phyloP scores from a whole-genome alignment of 37 sponge, comb jelly and placozoan species.

The Oopsacas minuta region DNA sequence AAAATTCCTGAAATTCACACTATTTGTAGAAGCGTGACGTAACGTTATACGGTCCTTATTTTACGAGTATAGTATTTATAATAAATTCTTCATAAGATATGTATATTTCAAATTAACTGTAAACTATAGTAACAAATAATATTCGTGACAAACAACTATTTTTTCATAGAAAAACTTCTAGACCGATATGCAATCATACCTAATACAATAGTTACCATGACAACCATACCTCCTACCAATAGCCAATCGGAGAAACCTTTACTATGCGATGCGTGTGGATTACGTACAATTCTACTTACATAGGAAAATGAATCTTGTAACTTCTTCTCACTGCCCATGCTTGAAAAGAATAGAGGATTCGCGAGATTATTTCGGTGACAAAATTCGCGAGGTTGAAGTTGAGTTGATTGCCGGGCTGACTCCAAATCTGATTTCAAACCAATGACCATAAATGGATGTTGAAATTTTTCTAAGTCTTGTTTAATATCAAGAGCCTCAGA shows the following conservation, averaged over 20 bases:
- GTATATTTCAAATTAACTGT: too few relatives aligned
- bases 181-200: background rate
- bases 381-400: constrained; percentile 14
- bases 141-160: too few relatives aligned
- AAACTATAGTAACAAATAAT: too few relatives aligned
- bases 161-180: background rate
- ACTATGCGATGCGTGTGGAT: background rate
- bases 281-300: background rate
- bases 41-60: too few relatives aligned
- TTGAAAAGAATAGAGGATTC: background rate
- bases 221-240: background rate
- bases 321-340: background rate
- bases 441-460: background rate
- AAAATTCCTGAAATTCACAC: too few relatives aligned
- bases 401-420: background rate
- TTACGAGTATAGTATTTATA: too few relatives aligned
- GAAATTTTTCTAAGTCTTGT: background rate
- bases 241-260: background rate
- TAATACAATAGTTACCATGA: background rate
- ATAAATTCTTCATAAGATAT: too few relatives aligned
- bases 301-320: background rate
- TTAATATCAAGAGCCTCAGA: background rate
- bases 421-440: background rate
- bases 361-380: background rate
- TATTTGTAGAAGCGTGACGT: too few relatives aligned